Conservation (phyloP, 2,113 vertebrate genomes). For the Noctilio leporinus region DNA sequence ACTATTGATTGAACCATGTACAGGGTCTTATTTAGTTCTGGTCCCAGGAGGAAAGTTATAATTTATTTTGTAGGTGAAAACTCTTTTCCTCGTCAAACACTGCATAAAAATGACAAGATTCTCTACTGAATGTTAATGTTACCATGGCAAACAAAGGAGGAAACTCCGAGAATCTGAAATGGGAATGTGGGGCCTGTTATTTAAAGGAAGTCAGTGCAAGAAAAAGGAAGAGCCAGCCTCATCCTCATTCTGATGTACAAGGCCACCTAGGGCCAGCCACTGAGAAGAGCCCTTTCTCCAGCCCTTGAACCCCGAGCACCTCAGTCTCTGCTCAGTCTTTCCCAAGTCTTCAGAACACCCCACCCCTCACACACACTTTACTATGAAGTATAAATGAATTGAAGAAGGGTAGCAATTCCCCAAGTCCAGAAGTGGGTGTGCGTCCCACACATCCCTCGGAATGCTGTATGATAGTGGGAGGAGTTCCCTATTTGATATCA, state of each 20-base stretch:
- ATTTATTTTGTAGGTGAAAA: neutral
- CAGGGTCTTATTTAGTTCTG: neutral
- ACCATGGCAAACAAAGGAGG: neutral
- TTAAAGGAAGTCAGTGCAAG: neutral
- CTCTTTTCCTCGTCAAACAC: neutral
- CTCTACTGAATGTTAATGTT: neutral
- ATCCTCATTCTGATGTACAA: fast-evolving
- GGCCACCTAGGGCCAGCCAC: fast-evolving
- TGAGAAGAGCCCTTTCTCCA: neutral
- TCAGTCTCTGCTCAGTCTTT: neutral
- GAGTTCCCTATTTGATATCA: neutral
- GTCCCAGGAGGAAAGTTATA: neutral
- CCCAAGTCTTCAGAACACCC: neutral
- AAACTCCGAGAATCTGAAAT: neutral
- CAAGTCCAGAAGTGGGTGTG: neutral
- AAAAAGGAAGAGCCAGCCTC: neutral
- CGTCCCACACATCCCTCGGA: neutral
- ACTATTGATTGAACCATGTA: neutral
- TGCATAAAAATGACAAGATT: neutral
- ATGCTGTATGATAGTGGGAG: fast-evolving
- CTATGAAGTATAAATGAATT: neutral
- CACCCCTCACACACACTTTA: neutral
- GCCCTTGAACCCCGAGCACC: neutral
- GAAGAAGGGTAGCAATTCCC: neutral
- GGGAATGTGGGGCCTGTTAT: neutral